Evolutionary conservation across 2,888 invertebrate genomes (phyloP).

Genomic region (Anticlea derivata): DNA sequence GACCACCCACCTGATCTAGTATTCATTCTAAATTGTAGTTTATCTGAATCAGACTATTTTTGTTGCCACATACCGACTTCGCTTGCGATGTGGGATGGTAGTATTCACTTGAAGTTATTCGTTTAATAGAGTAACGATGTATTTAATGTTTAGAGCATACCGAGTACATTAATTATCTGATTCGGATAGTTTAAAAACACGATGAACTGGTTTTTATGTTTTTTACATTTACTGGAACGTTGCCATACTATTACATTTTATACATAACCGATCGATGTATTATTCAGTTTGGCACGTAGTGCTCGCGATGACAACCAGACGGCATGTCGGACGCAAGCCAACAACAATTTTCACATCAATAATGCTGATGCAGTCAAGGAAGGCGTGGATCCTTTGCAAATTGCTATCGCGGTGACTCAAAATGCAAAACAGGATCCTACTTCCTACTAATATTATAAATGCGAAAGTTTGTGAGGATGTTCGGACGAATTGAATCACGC

Average conservation of each 20-base stretch:
- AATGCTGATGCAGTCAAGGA: slow-evolving; percentile 15
- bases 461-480: too few species aligned
- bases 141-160: slow-evolving; percentile 12
- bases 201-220: too few species aligned
- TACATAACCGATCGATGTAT: slow-evolving; percentile 17
- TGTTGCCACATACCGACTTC: background rate
- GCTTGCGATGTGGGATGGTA: background rate
- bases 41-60: slow-evolving; percentile 3
- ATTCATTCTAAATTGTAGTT: background rate
- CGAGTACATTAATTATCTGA: slow-evolving; percentile 2
- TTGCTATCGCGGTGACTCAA: slow-evolving; percentile 7
- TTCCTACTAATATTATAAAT: too few species aligned
- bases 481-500: too few species aligned
- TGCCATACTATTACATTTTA: slow-evolving; percentile 23
- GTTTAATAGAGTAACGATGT: slow-evolving; percentile 16
- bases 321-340: slow-evolving; percentile 18
- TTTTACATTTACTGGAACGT: slow-evolving; percentile 22
- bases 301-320: slow-evolving; percentile 24
- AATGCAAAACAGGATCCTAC: slow-evolving; percentile 1
- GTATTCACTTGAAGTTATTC: slow-evolving; percentile 2
- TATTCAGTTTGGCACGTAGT: slow-evolving; percentile 19
- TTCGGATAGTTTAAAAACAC: background rate
- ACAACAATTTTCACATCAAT: slow-evolving; percentile 18
- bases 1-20: too few species aligned
- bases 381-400: slow-evolving; percentile 11